These are phyloP conservation scores for Eurytoma californica DNA, from an alignment of 2,888 invertebrate species.

Conservation along the genomic window DNA sequence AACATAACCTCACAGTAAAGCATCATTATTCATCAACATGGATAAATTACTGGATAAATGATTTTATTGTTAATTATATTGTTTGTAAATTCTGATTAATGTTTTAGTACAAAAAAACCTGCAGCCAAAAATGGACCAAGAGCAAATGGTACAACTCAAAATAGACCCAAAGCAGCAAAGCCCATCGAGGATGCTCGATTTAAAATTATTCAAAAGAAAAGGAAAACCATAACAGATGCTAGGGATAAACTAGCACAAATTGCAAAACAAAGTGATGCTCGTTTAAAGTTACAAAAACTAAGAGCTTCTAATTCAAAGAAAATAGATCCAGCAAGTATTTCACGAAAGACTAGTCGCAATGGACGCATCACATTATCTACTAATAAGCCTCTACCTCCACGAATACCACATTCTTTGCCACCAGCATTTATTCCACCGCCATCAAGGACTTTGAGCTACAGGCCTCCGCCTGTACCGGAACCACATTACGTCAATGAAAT, in stretches of 20 bases:
- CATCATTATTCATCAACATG: too few species aligned
- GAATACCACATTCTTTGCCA: conserved; percentile 53
- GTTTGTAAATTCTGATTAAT: neutral
- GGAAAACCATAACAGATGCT: conserved; percentile 86
- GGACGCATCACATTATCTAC: conserved; percentile 76
- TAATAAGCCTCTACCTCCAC: conserved; percentile 65
- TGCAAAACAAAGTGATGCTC: conserved; percentile 85
- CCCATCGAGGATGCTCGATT: conserved; percentile 81
- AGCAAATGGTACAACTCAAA: conserved; percentile 41
- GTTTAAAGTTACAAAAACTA: conserved; percentile 82
- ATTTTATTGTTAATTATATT: neutral
- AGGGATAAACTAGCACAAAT: conserved; percentile 87
- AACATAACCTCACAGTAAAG: conserved; percentile 25
- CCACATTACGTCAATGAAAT: conserved; percentile 67
- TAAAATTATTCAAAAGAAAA: conserved; percentile 87
- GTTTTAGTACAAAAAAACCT: conserved; percentile 36
- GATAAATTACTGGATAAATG: neutral
- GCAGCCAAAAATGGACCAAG: conserved; percentile 30
- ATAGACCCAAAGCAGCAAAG: conserved; percentile 12
- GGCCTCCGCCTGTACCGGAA: conserved; percentile 62
- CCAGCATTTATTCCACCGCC: conserved; percentile 62
- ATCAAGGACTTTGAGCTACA: conserved; percentile 64
- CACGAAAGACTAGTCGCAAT: conserved; percentile 77
- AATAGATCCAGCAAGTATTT: conserved; percentile 74
- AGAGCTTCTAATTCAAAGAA: conserved; percentile 74